Conservation (phyloP, 2,113 vertebrate genomes). For the Centropus unirufus region DNA sequence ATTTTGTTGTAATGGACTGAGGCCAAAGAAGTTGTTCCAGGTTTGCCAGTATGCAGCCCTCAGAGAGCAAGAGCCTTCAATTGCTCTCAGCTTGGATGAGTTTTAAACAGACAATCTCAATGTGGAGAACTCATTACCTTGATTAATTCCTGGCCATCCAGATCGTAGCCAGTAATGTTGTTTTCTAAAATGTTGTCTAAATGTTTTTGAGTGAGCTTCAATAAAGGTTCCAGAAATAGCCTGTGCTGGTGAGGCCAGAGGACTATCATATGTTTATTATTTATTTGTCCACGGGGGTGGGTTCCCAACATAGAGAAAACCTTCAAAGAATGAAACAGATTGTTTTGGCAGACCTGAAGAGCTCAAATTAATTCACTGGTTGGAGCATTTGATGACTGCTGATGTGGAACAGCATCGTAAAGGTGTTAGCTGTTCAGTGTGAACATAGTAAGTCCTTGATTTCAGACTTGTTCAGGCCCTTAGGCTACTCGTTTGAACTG, state of each 20-base stretch:
- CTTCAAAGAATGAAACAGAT: background rate
- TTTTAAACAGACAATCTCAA: slow-evolving; percentile 24
- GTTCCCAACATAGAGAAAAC: background rate
- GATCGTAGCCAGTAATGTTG: background rate
- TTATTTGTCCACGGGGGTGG: background rate
- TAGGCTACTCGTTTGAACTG: slow-evolving; percentile 12
- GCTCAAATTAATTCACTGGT: background rate
- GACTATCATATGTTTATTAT: background rate
- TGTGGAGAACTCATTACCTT: background rate
- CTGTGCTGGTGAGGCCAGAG: background rate
- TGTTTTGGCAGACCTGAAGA: slow-evolving; percentile 6
- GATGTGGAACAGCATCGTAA: background rate
- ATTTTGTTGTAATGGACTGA: background rate
- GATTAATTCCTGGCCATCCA: slow-evolving; percentile 32
- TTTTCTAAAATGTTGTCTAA: slow-evolving; percentile 27
- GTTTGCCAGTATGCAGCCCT: background rate
- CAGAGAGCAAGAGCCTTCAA: background rate
- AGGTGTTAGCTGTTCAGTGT: background rate
- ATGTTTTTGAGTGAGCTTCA: slow-evolving; percentile 4
- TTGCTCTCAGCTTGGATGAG: background rate
- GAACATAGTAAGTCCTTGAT: background rate
- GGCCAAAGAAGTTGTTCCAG: background rate
- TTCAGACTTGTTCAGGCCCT: slow-evolving; percentile 10
- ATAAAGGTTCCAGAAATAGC: background rate
- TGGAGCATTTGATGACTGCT: background rate